phyloP scores from a whole-genome alignment of 2,113 vertebrate genomes.

The Osmerus eperlanus region DNA sequence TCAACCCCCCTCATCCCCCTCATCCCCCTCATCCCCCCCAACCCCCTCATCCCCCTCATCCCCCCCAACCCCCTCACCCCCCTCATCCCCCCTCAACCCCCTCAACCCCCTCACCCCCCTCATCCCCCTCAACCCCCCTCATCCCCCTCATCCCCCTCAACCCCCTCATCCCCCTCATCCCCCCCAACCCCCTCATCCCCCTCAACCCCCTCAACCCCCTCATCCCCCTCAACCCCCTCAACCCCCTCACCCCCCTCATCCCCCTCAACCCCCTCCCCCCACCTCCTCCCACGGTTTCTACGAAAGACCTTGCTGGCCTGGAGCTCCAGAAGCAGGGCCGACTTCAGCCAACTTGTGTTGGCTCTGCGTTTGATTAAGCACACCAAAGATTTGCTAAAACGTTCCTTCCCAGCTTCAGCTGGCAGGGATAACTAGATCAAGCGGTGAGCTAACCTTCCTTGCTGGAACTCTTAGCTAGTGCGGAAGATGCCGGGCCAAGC shows the following conservation, averaged over 20 bases:
- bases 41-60: background rate
- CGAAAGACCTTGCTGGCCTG: background rate
- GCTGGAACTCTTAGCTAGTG: background rate
- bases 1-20: background rate
- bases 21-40: background rate
- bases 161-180: too few relatives aligned
- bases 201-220: background rate
- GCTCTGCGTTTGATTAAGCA: slow-evolving; percentile 1
- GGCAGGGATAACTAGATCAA: slow-evolving; percentile 9
- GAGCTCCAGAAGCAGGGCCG: background rate
- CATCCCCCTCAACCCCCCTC: too few relatives aligned
- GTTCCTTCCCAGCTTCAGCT: background rate
- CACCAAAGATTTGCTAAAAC: background rate
- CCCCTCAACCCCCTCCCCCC: background rate
- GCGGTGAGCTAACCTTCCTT: slow-evolving; percentile 3
- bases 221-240: too few relatives aligned
- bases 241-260: too few relatives aligned
- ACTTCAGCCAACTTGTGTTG: background rate
- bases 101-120: too few relatives aligned
- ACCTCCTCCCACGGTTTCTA: background rate
- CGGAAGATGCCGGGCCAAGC: too few relatives aligned
- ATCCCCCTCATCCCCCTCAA: too few relatives aligned
- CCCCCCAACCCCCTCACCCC: too few relatives aligned
- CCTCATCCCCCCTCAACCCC: too few relatives aligned
- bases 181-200: too few relatives aligned